Evolutionary conservation across 35 echinoderm and acorn worm species (phyloP).

Genomic region (Anneissia japonica): DNA sequence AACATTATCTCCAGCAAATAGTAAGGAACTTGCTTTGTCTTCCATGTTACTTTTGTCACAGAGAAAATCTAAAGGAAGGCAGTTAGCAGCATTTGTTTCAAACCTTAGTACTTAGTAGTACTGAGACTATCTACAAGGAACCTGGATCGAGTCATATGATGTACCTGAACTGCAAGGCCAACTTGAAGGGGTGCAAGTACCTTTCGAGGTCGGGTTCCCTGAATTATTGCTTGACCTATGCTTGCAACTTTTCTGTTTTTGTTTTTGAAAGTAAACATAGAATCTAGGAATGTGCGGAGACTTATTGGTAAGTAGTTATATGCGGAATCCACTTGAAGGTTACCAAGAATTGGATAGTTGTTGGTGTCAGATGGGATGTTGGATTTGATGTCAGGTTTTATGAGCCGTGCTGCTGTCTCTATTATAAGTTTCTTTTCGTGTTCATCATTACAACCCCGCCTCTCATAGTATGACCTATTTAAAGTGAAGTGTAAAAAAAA

Average conservation of each 20-base stretch:
- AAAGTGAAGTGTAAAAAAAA: too few relatives aligned
- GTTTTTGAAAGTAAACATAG: constrained; percentile 55
- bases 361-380: constrained; percentile 45
- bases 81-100: constrained; percentile 55
- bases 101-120: constrained; percentile 44
- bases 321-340: constrained; percentile 54
- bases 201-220: constrained; percentile 30
- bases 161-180: constrained; percentile 37
- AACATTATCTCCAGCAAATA: constrained; percentile 73
- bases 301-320: constrained; percentile 28
- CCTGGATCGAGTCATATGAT: constrained; percentile 58
- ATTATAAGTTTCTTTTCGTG: constrained; percentile 41
- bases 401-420: constrained; percentile 60
- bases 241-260: constrained; percentile 44
- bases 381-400: constrained; percentile 70
- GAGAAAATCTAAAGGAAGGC: constrained; percentile 33
- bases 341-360: constrained; percentile 38
- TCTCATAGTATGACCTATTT: background rate
- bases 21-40: background rate
- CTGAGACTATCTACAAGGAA: constrained; percentile 54
- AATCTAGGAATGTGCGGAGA: constrained; percentile 27
- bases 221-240: constrained; percentile 55
- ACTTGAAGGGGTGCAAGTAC: constrained; percentile 42
- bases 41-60: constrained; percentile 32
- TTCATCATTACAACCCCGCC: constrained; percentile 26